Base-by-base conservation (phyloP, 2,797 vertebrate genomes). In the Podarcis lilfordi region DNA sequence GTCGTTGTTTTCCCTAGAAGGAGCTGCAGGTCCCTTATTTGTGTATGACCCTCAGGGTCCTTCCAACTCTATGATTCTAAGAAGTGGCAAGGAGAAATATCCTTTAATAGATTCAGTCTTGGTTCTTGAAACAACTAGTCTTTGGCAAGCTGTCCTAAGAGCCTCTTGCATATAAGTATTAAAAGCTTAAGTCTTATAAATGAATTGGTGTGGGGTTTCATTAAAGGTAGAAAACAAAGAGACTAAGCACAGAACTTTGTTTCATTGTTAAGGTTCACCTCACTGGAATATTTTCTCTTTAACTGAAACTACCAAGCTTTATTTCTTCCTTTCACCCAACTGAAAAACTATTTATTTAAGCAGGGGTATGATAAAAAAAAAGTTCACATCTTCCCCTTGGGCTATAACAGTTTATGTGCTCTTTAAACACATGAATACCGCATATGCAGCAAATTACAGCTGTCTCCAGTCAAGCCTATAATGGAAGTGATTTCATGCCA, bases 401-500 rank as follows among this genome's bases (percentile, higher is more conserved):
- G 55, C n/a, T 32, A 11, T 80, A 61, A 61, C 10, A 29, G 8
- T 80, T 59, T 61, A n/a, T 32, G 72, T 13, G 32, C 29, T 32
- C 40, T 72, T 84, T 61, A 59, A 59, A 75, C 74, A 84, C 37
- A 84, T 7, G 29, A 37, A 74, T 74, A 59, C 45, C 37, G 25
- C 27, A 78, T 29, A 78, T n/a, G 27, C 76, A 50, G 27, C 25
- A 59, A 74, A 84, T 50, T 75, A 80, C n/a, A 32, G 71, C 50
- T 84, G 25, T 75, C 71, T 74, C 32, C 25, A 84, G 37, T 74
- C 32, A 32, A 75, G 32, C 27, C 23, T 71, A 84, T n/a, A 59
- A 59, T 75, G 13, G 71, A 75, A 75, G 45, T 84, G 71, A 61
- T 84, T 84, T 29, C 45, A 84, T 74, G 71, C 82, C 50, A 84